Base-by-base conservation (phyloP, 2,888 invertebrate species). In the Cybosia mesomella region DNA sequence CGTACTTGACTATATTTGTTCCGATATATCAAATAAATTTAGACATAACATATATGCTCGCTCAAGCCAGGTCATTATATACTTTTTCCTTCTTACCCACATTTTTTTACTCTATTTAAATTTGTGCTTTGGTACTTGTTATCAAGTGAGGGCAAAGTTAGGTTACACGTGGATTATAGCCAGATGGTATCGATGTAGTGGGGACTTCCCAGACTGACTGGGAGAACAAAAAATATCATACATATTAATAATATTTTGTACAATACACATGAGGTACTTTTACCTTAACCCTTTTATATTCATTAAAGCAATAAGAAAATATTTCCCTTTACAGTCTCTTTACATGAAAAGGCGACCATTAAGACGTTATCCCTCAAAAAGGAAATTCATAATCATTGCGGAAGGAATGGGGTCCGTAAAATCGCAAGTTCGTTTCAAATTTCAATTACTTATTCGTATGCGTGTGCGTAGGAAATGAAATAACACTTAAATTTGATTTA, bases 381-480 rank as follows among this genome's bases (percentile, higher is more conserved):
- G 90, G 91, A 91, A 92, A 92, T 91, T 92, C 92, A 92, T 93
- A 93, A 93, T 92, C 91, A 94, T 93, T 93, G 92, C 91, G 89
- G 85, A 83, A 89, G 85, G 84, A 88, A 83, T 87, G 91, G 88
- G 91, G 92, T 84, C 85, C 86, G 87, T 89, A 90, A 93, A 95
- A 94, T 94, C 93, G 91, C 93, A 94, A 95, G 93, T 94, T 94
- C 90, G 89, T 92, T 93, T 92, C 90, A 90, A 91, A 93, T 93
- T 94, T 94, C 94, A 95, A 95, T 95, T 95, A 94, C 92, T 93
- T 92, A 92, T 91, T 93, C 92, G 92, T 90, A 93, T 91, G 93
- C 93, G 92, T 93, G 93, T 91, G 91, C 91, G 90, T 87, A 92
- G 95, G 95, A 95, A 95, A 95, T 95, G 94, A 94, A 95, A 95